Base-by-base conservation (phyloP, 2,888 invertebrate species). In the Podabrus alpinus region DNA sequence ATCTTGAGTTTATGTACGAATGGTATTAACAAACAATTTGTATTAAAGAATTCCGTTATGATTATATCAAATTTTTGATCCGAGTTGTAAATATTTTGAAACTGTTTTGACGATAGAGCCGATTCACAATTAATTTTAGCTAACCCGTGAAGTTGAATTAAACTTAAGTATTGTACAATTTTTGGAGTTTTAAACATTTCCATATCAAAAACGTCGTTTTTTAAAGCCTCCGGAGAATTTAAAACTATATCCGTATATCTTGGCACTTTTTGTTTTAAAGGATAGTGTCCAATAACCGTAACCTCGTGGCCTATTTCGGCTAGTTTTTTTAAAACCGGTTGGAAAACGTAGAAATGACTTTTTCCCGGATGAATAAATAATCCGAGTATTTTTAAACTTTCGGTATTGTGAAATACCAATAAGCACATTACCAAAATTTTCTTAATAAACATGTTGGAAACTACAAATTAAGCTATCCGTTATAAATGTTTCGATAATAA, bases 41-140 rank as follows among this genome's bases (percentile, higher is more conserved):
- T 90, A 79, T 93, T 93, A 83, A 95, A 94, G 72, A 90, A 90
- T 85, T 95, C 94, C 70, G 91, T 87, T 0, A 95, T 84, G 7
- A 94, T 88, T 0, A 94, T 84, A 84, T 95, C 94, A 81, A 91
- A 94, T 67, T 90, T 90, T 3, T 87, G 86, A 77, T 73, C 66
- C 1, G 59, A 11, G 0, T 76, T 71, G 3, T 74, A 15, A 7
- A 78, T 21, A 25, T 76, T 45, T 45, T 68, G 69, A 16, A 70
- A 71, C 19, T n/a, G 70, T 15, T 85, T 82, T 3, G 88, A 87
- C 11, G 73, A 15, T 0, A 78, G n/a, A 9, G 11, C 61, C 9
- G n/a, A 19, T 45, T 68, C 71, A 61, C 81, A 81, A 15, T 74
- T 76, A 1, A 60, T 25, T 17, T 68, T 59, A 0, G 62, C 73